phyloP scores from a whole-genome alignment of 2,888 invertebrate species.

The Crossocerus cetratus region DNA sequence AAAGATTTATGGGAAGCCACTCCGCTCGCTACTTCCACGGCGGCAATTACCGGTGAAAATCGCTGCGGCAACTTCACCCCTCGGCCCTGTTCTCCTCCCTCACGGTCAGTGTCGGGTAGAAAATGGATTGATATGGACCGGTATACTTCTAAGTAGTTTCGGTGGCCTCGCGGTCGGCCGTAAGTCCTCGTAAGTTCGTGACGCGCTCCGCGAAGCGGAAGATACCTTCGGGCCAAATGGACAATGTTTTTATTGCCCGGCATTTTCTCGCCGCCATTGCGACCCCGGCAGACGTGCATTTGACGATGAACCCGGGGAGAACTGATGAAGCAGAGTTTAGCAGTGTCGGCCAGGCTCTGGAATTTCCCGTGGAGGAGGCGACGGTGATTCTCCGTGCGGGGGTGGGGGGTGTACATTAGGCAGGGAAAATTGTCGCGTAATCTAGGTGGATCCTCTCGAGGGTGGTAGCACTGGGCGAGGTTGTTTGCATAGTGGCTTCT shows the following conservation, averaged over 20 bases:
- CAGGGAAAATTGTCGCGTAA: conserved; percentile 29
- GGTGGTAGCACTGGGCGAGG: conserved; percentile 36
- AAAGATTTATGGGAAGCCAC: conserved; percentile 54
- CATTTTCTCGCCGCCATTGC: no score
- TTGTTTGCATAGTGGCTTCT: conserved; percentile 47
- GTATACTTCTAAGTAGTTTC: background rate
- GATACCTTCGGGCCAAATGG: no score
- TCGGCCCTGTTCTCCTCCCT: conserved; percentile 16
- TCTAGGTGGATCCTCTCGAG: conserved; percentile 13
- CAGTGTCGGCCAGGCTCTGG: background rate
- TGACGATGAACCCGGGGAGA: no score
- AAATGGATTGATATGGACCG: conserved; percentile 15
- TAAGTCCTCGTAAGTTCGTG: no score
- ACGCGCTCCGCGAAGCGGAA: no score
- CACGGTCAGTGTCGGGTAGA: conserved; percentile 7
- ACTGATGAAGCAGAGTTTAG: no score
- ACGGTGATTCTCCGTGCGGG: background rate
- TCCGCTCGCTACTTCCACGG: conserved; percentile 14
- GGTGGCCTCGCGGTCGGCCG: no score
- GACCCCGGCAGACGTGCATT: no score
- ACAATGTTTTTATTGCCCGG: no score
- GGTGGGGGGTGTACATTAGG: conserved; percentile 2
- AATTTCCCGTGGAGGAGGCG: background rate
- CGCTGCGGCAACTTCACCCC: background rate
- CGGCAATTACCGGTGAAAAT: conserved; percentile 38